phyloP scores from a whole-genome alignment of 2,113 vertebrate genomes.

The Bucco capensis region DNA sequence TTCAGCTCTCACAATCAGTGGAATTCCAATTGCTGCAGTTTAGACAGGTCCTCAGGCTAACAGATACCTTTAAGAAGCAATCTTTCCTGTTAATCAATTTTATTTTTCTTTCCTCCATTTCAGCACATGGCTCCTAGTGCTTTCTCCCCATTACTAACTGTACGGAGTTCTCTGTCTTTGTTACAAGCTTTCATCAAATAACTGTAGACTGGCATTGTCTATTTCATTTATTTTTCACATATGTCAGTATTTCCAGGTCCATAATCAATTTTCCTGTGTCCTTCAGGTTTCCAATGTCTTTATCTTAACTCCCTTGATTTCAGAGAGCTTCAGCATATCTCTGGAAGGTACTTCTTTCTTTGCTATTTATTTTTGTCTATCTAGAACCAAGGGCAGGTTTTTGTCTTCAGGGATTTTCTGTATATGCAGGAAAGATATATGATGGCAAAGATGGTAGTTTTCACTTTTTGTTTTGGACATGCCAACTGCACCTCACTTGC shows the following conservation, averaged over 20 bases:
- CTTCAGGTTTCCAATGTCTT: neutral
- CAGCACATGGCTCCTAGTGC: neutral
- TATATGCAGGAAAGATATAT: neutral
- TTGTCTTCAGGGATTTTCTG: neutral
- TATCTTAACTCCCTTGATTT: neutral
- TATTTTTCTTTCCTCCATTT: neutral
- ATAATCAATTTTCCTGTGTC: neutral
- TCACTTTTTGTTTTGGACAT: neutral
- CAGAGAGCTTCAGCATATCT: neutral
- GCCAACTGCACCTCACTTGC: neutral
- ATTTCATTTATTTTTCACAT: neutral
- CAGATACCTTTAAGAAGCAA: neutral
- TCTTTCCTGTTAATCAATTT: neutral
- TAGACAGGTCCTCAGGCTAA: neutral
- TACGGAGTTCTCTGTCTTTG: neutral
- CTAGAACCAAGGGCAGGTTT: neutral
- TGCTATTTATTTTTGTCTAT: neutral
- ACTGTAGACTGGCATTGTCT: fast-evolving
- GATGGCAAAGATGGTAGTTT: neutral
- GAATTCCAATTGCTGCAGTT: neutral
- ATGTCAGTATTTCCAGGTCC: neutral
- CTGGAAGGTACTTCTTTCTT: neutral
- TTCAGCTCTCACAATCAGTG: neutral
- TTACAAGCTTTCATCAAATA: neutral
- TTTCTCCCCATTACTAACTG: neutral